phyloP scores from a whole-genome alignment of 2,888 invertebrate genomes.

The Siphlonurus alternatus region DNA sequence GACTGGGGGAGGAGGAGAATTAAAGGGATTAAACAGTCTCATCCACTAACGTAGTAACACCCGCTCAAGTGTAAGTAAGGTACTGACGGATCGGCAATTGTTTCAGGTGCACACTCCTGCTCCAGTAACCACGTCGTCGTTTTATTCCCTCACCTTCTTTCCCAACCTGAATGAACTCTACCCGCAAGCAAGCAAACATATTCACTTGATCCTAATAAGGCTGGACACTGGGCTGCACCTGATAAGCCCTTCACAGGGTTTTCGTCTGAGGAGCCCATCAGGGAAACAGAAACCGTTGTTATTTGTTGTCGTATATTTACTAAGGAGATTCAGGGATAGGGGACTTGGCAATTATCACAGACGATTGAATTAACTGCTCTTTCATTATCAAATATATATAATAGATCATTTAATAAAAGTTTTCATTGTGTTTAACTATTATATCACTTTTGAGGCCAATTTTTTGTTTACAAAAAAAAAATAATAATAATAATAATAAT shows the following conservation, averaged over 20 bases:
- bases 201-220: slow-evolving; percentile 2
- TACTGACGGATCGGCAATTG: too few relatives aligned
- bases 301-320: not conserved
- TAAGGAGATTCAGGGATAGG: not conserved
- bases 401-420: too few relatives aligned
- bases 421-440: too few relatives aligned
- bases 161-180: not conserved
- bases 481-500: not conserved
- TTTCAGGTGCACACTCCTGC: slow-evolving; percentile 2
- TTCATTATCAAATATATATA: not conserved
- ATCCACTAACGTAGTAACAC: too few relatives aligned
- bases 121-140: not conserved
- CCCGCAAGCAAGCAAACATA: not conserved
- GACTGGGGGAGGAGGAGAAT: too few relatives aligned
- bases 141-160: not conserved
- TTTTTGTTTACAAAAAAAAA: not conserved
- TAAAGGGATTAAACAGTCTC: too few relatives aligned
- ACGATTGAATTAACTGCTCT: not conserved
- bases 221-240: not conserved
- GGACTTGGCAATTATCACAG: not conserved
- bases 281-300: slow-evolving; percentile 2
- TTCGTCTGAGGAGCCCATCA: too few relatives aligned
- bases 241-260: too few relatives aligned
- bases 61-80: too few relatives aligned
- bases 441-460: not conserved